Evolutionary conservation across 2,113 vertebrate genomes (phyloP), one percentile per base, ranked within the genome.

Genomic region (Atrichornis clamosus): DNA sequence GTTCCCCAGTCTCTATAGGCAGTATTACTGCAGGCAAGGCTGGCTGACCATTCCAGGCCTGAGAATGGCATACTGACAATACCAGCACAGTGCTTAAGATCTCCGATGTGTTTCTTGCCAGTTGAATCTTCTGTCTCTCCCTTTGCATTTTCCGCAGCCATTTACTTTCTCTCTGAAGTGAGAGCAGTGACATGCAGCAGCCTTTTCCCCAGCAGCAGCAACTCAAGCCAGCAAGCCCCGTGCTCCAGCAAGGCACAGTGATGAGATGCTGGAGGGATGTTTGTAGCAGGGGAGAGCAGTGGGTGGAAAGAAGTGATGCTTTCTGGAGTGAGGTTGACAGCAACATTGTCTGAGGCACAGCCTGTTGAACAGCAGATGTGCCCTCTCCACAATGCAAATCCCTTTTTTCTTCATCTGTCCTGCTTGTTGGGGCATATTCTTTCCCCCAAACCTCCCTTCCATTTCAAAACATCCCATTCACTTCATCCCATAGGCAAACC

Each of bases 271-370:
- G 84, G 76, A 78, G 83, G 83, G 93, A 4, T 74, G 65, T 75
- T 91, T 84, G 41, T 59, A 69, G 78, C 83, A 41, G 53, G 21
- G 73, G 33, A 72, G 47, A 72, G 56, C 41, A 39, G 67, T 44
- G 91, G 47, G 63, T 81, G 93, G 84, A 46, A 93, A 75, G 86
- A 84, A 75, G 49, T n/a, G 80, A 47, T 85, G 81, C 73, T 95
- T 95, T 92, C 84, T 91, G 93, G 91, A 82, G 74, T 41, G 75
- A 73, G 18, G 58, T 42, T 91, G 89, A 88, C 78, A 70, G 83
- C 42, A 50, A 12, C 30, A 5, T 62, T 55, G 68, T 84, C 55
- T 74, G 75, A 74, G 59, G 80, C 83, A 39, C 67, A 60, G 87
- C 77, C 91, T 93, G 63, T 76, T 91, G 52, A 80, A 39, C 52